A percentile compares a stretch with the other conserved stretches of the same genome.
Conservation (phyloP, 2,888 invertebrate species). For the Megaustenia siamemsis region DNA sequence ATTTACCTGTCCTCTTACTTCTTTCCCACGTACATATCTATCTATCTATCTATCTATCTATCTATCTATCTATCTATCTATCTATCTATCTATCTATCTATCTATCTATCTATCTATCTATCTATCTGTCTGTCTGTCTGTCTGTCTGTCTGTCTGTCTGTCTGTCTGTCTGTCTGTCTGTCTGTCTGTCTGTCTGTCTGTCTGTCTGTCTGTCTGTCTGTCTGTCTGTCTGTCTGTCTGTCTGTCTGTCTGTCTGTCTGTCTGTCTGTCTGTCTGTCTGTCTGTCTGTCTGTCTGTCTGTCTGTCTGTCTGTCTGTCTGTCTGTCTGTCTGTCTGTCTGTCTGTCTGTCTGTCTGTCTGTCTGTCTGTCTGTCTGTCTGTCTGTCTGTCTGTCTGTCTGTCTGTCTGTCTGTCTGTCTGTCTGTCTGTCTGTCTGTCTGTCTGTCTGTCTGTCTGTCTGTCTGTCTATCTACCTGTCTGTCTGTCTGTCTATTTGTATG, state of each 20-base stretch:
- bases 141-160: background rate
- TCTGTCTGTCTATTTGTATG: too few relatives aligned
- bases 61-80: background rate
- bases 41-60: background rate
- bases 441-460: constrained; percentile 19
- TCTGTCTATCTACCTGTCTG: constrained; percentile 32
- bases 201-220: background rate
- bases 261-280: constrained; percentile 11
- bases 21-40: too few relatives aligned
- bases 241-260: background rate
- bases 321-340: background rate
- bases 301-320: constrained; percentile 9
- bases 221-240: background rate
- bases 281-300: background rate
- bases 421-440: constrained; percentile 28
- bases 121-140: background rate
- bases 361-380: constrained; percentile 13
- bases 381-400: constrained; percentile 35
- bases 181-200: background rate
- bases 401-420: constrained; percentile 19
- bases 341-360: constrained; percentile 35
- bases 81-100: constrained; percentile 11
- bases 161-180: background rate
- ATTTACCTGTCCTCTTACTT: background rate
- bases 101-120: constrained; percentile 19